phyloP scores from a whole-genome alignment of 2,797 vertebrate genomes.

The Pseudomugil gertrudae region DNA sequence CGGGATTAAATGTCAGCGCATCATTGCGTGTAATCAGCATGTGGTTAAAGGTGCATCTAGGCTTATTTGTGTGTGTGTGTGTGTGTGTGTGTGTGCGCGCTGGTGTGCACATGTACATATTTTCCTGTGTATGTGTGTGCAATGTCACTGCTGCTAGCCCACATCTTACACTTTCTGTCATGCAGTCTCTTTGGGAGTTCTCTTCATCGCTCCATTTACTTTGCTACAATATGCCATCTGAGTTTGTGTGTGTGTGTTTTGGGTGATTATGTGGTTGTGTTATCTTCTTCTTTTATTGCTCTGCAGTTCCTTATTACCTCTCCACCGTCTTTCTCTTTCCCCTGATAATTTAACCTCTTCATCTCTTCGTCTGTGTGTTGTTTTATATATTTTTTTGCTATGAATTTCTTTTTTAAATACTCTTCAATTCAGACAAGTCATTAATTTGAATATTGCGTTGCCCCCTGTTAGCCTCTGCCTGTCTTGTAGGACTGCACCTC shows the following conservation, averaged over 20 bases:
- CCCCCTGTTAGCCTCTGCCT: too few relatives aligned
- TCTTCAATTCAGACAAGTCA: not conserved
- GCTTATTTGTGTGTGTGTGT: not conserved
- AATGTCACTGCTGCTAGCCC: constrained; percentile 26
- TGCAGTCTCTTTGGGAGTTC: constrained; percentile 44
- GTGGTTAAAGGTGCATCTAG: constrained; percentile 19
- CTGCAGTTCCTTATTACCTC: constrained; percentile 55
- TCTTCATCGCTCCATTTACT: constrained; percentile 55
- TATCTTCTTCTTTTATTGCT: constrained; percentile 53
- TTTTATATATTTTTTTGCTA: not conserved
- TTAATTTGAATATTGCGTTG: not conserved
- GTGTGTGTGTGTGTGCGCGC: not conserved
- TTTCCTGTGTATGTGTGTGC: constrained; percentile 23
- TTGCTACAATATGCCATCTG: constrained; percentile 26
- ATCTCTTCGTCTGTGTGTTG: constrained; percentile 1
- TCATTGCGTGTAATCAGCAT: constrained; percentile 39
- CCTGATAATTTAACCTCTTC: constrained; percentile 10
- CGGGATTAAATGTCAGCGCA: constrained; percentile 70
- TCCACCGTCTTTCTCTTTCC: constrained; percentile 8
- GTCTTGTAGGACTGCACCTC: not conserved
- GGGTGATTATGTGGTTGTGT: constrained; percentile 36
- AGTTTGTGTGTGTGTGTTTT: constrained; percentile 18
- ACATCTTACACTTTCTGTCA: constrained; percentile 42
- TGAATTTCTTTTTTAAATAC: constrained; percentile 1
- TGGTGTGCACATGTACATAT: constrained; percentile 2